Evolutionary conservation across 2,888 invertebrate genomes (phyloP).

Genomic region (Tachina grossa): DNA sequence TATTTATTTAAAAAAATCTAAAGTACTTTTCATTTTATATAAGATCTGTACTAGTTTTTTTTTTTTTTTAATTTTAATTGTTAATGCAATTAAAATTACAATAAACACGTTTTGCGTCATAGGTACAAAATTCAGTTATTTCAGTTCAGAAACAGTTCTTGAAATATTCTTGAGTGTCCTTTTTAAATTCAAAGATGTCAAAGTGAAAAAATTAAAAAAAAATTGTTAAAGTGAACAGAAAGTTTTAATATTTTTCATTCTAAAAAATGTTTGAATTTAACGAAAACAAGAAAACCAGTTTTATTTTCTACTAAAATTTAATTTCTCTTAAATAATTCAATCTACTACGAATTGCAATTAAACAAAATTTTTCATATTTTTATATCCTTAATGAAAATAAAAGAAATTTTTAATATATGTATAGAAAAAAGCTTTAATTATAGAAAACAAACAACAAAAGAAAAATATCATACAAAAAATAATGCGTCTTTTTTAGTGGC

Average conservation of each 20-base stretch:
- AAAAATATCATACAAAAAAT: conserved; percentile 8
- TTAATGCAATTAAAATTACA: too few relatives aligned
- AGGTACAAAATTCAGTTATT: not conserved
- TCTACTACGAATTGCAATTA: not conserved
- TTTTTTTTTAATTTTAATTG: too few relatives aligned
- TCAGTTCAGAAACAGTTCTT: not conserved
- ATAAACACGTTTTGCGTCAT: not conserved
- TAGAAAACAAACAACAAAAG: conserved; percentile 1
- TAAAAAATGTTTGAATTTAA: not conserved
- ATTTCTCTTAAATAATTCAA: not conserved
- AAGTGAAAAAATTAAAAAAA: too few relatives aligned
- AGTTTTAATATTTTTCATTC: not conserved
- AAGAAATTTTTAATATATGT: conserved; percentile 43
- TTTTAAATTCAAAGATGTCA: too few relatives aligned
- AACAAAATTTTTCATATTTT: conserved; percentile 59
- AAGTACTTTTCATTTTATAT: too few relatives aligned
- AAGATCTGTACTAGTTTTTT: too few relatives aligned
- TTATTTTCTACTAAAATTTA: not conserved
- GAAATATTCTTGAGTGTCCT: too few relatives aligned
- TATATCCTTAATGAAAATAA: conserved; percentile 57
- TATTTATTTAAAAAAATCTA: too few relatives aligned
- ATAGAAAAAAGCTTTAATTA: conserved; percentile 61
- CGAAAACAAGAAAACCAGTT: not conserved
- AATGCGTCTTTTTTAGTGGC: conserved; percentile 56
- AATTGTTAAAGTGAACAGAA: too few relatives aligned